Conservation (phyloP, 2,888 invertebrate species). For the Sussaba pulchella region DNA sequence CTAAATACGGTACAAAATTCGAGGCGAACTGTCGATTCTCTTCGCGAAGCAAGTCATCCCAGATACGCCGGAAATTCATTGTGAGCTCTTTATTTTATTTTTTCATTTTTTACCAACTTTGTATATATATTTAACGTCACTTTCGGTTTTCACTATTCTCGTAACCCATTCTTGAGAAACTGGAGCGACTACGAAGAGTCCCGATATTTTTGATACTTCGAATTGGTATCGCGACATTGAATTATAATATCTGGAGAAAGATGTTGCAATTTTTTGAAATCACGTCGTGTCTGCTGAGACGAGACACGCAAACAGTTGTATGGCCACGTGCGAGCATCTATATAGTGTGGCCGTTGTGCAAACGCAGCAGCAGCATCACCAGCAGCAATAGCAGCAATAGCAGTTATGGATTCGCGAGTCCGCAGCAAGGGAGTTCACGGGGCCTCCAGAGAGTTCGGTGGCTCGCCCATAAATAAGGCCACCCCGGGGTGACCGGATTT, state of each 20-base stretch:
- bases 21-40: not conserved
- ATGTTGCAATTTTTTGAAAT: not conserved
- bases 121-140: too few relatives aligned
- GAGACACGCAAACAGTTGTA: not conserved
- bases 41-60: not conserved
- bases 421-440: not conserved
- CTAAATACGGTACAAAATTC: not conserved
- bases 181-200: too few relatives aligned
- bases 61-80: not conserved
- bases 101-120: too few relatives aligned
- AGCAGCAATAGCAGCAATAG: slow-evolving; percentile 21
- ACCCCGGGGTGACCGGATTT: slow-evolving; percentile 63
- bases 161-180: too few relatives aligned
- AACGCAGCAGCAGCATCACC: slow-evolving; percentile 1
- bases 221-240: too few relatives aligned
- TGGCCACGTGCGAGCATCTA: too few relatives aligned
- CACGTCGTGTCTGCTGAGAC: not conserved
- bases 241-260: too few relatives aligned
- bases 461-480: slow-evolving; percentile 58
- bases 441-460: slow-evolving; percentile 1
- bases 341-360: slow-evolving; percentile 3
- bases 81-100: too few relatives aligned
- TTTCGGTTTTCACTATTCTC: too few relatives aligned
- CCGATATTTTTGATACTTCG: too few relatives aligned
- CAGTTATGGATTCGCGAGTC: slow-evolving; percentile 24